These are phyloP conservation scores for Borostomias antarcticus DNA, from an alignment of 2,797 vertebrate species.

Conservation along the genomic window DNA sequence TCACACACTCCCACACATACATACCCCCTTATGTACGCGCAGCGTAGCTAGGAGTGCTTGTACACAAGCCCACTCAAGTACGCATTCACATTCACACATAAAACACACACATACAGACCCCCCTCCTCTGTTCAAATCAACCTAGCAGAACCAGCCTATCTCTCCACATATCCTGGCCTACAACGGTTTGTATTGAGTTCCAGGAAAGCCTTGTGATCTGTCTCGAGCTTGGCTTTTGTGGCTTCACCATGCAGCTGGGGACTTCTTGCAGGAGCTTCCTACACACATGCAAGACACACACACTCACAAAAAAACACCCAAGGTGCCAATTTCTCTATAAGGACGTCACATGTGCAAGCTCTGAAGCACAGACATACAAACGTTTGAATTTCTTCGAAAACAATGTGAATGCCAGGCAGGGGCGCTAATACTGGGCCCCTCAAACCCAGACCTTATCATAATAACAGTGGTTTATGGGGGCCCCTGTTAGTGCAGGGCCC, in stretches of 20 bases:
- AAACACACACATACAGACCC: too few relatives aligned
- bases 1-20: too few relatives aligned
- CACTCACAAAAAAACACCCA: neutral
- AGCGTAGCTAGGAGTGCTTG: too few relatives aligned
- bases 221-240: slow-evolving; percentile 53
- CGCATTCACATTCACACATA: too few relatives aligned
- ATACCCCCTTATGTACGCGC: too few relatives aligned
- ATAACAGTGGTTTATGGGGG: too few relatives aligned
- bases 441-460: neutral
- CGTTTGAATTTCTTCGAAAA: neutral
- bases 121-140: too few relatives aligned
- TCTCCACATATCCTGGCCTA: too few relatives aligned
- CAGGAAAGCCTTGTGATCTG: slow-evolving; percentile 35
- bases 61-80: too few relatives aligned
- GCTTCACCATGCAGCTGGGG: slow-evolving; percentile 60
- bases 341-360: neutral
- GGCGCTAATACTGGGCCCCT: neutral
- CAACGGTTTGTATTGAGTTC: slow-evolving; percentile 38
- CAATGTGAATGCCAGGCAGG: neutral
- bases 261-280: slow-evolving; percentile 37
- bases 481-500: too few relatives aligned
- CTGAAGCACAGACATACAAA: neutral
- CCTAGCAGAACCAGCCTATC: too few relatives aligned
- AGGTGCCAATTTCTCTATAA: neutral
- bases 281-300: slow-evolving; percentile 9